A percentile compares a stretch with the other conserved stretches of the same genome.
phyloP scores from a whole-genome alignment of 2,113 vertebrate species.

The Oxyura jamaicensis region DNA sequence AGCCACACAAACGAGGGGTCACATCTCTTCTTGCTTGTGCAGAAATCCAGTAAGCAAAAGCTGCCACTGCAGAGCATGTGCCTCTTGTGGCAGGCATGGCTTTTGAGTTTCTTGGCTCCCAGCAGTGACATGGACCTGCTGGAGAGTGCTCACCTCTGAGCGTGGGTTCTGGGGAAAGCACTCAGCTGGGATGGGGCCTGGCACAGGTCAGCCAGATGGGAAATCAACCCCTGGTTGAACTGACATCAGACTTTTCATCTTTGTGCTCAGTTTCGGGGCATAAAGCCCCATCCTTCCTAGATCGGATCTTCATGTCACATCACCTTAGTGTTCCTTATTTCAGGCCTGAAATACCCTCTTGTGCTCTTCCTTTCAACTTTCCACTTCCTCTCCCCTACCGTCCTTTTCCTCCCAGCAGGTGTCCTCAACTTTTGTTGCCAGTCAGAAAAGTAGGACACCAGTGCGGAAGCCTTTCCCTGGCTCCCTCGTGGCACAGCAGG shows the following conservation, averaged over 20 bases:
- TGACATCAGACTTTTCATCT: not conserved
- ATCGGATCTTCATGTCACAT: not conserved
- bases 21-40: not conserved
- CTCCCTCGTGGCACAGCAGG: not conserved
- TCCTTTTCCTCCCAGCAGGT: not conserved
- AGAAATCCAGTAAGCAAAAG: not conserved
- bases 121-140: accelerated
- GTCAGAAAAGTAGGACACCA: not conserved
- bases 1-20: not conserved
- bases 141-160: not conserved
- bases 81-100: not conserved
- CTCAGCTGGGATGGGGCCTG: not conserved
- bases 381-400: not conserved
- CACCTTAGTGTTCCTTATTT: not conserved
- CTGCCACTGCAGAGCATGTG: not conserved
- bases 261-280: not conserved
- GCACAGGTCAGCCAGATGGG: not conserved
- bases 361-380: not conserved
- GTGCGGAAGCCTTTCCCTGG: not conserved
- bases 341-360: not conserved
- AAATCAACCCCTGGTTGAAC: not conserved
- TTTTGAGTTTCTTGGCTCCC: not conserved
- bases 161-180: not conserved
- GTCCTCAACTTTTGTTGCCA: not conserved
- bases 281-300: not conserved